Conservation (phyloP, 2,888 invertebrate genomes). For the Melolontha melolontha region DNA sequence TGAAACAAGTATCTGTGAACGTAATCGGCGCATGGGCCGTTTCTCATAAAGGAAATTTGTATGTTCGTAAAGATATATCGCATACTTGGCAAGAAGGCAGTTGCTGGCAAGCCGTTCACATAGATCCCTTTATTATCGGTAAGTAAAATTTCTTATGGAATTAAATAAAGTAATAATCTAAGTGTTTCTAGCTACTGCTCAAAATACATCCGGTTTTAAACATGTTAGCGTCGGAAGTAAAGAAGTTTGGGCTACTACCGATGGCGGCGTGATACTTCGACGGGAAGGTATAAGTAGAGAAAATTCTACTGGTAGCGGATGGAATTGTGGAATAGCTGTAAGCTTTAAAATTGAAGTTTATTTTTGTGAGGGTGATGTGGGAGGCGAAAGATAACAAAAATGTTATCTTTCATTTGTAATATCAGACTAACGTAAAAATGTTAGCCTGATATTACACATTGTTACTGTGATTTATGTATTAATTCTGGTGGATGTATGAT, state of each 20-base stretch:
- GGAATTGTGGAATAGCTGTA: constrained; percentile 78
- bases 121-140: constrained; percentile 71
- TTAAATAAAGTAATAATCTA: not conserved
- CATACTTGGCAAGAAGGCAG: constrained; percentile 84
- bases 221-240: constrained; percentile 76
- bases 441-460: too few species aligned
- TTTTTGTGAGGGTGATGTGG: too few species aligned
- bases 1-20: constrained; percentile 83
- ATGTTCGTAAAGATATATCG: constrained; percentile 83
- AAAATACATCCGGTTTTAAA: constrained; percentile 71
- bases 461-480: too few species aligned
- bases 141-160: constrained; percentile 44
- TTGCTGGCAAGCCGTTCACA: constrained; percentile 80
- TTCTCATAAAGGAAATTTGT: constrained; percentile 78
- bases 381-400: too few species aligned
- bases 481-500: too few species aligned
- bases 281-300: constrained; percentile 80
- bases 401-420: too few species aligned
- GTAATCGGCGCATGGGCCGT: constrained; percentile 83
- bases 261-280: constrained; percentile 76
- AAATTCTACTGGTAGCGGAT: constrained; percentile 81
- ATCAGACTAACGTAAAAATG: too few species aligned
- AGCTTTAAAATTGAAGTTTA: constrained; percentile 27
- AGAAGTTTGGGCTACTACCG: constrained; percentile 83
- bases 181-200: constrained; percentile 57